phyloP scores from a whole-genome alignment of 2,113 vertebrate species.

The Halcyon senegalensis region DNA sequence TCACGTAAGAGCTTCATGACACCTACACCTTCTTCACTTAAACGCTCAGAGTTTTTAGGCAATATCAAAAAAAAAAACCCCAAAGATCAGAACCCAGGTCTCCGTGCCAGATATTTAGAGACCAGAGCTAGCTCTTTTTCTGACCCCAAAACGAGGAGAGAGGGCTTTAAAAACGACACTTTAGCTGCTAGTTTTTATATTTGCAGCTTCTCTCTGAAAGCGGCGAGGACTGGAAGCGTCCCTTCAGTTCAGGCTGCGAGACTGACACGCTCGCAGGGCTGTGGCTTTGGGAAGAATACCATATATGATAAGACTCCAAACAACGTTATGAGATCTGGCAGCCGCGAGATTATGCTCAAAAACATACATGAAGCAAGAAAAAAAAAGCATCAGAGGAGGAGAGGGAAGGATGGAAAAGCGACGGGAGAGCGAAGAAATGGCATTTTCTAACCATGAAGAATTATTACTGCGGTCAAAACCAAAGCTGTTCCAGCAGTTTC shows the following conservation, averaged over 20 bases:
- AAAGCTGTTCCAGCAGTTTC: constrained; percentile 16
- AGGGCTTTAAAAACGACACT: not conserved
- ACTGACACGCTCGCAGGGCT: not conserved
- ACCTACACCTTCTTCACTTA: not conserved
- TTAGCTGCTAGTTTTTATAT: not conserved
- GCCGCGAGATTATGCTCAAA: not conserved
- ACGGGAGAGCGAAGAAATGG: not conserved
- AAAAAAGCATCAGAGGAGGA: not conserved
- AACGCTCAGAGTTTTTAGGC: not conserved
- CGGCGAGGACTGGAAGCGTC: accelerated
- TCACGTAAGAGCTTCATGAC: not conserved
- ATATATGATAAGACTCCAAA: not conserved
- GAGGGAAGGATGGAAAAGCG: not conserved
- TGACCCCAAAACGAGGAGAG: not conserved
- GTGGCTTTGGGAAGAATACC: not conserved
- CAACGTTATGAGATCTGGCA: not conserved
- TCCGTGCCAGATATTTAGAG: not conserved
- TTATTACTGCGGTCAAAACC: not conserved
- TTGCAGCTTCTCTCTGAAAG: not conserved
- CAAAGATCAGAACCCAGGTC: not conserved
- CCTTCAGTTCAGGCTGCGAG: not conserved
- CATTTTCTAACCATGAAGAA: not conserved
- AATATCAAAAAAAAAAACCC: not conserved
- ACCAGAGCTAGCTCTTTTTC: not conserved
- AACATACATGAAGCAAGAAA: not conserved